Base-by-base conservation (phyloP, 2,888 invertebrate species). In the Amphipyra berbera region DNA sequence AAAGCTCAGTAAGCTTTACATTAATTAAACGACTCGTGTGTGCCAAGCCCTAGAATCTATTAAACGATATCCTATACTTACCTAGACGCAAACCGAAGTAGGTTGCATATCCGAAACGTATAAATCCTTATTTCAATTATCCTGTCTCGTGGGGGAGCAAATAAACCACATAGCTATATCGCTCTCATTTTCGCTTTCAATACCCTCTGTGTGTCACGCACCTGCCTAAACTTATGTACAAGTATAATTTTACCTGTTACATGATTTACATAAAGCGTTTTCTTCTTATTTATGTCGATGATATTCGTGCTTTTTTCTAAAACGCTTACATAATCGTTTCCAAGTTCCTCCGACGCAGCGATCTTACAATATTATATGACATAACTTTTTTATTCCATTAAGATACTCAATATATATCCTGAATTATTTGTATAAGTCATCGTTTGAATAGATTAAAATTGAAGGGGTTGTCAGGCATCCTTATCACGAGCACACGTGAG, bases 101-200 rank as follows among this genome's bases (percentile, higher is more conserved):
- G 82, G 85, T 86, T 85, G 85, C 83, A 90, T 86, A 89, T 90
- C 87, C 86, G 88, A 87, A 89, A 88, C 87, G 84, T 88, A 92
- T 93, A 91, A 92, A 93, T 92, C 90, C 90, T 89, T 88, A 87
- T 89, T 93, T 92, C 91, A 93, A 92, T 93, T 92, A 92, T 91
- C 88, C 84, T 88, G 88, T 90, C 90, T 88, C 88, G 85, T 74
- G 84, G 50, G 85, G 85, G 82, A 87, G 86, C 86, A 90, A 91
- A 91, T 90, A 91, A 88, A 90, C 88, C 90, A 85, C 90, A 88
- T 83, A 58, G 61, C 62, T 74, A 89, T 87, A 87, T 86, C 85
- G 86, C 82, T 85, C 84, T 87, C 86, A 88, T 88, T 86, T 90
- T 89, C 89, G 88, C 89, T 88, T 88, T 89, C 88, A 84, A 85